These are phyloP conservation scores for Macrosiphum euphorbiae DNA, from an alignment of 2,888 invertebrate genomes.

Conservation along the genomic window DNA sequence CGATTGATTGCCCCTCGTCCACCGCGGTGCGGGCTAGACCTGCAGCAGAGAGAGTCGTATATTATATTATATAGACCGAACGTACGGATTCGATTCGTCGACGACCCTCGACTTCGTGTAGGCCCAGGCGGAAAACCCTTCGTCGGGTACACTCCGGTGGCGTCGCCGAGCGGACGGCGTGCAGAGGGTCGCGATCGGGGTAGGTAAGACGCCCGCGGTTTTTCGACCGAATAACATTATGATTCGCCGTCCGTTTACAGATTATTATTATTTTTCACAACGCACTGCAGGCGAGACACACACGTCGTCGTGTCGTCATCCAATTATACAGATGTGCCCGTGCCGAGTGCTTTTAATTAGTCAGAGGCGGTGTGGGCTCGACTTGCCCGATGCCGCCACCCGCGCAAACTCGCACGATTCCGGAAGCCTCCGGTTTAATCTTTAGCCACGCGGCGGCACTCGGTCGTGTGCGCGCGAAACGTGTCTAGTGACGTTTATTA, in stretches of 20 bases:
- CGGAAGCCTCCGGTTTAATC: constrained; percentile 27
- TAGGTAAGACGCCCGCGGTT: too few species aligned
- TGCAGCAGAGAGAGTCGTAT: background rate
- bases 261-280: background rate
- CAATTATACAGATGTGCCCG: background rate
- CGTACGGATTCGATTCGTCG: background rate
- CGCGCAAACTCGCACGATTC: constrained; percentile 33
- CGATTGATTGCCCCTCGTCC: background rate
- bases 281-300: background rate
- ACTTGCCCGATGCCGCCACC: background rate
- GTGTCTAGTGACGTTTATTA: constrained; percentile 50
- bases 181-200: too few species aligned
- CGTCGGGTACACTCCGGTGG: too few species aligned
- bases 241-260: too few species aligned
- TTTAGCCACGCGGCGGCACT: background rate
- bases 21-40: background rate
- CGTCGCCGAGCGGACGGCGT: too few species aligned
- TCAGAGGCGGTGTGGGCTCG: background rate
- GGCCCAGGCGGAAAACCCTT: too few species aligned
- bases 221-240: too few species aligned
- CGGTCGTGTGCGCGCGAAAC: constrained; percentile 50
- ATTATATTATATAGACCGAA: background rate
- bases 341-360: constrained; percentile 15
- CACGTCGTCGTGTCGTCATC: background rate
- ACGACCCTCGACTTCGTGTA: background rate